A percentile compares a stretch with the other conserved stretches of the same genome.
phyloP scores from a whole-genome alignment of 2,888 invertebrate species.

The Notodonta ziczac region DNA sequence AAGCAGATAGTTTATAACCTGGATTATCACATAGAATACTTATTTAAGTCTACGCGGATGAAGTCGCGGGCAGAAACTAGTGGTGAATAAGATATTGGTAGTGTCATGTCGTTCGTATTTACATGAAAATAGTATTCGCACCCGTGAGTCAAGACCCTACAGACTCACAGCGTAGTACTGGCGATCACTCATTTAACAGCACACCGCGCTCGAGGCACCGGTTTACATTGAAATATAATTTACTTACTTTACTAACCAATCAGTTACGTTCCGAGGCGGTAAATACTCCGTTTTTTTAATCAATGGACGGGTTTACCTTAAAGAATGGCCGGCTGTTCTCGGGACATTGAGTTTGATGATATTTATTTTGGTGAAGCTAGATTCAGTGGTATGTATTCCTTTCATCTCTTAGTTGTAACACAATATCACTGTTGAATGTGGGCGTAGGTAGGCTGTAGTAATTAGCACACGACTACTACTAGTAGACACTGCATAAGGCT shows the following conservation, averaged over 20 bases:
- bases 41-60: too few relatives aligned
- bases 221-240: constrained; percentile 4
- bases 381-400: not conserved
- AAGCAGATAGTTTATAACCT: too few relatives aligned
- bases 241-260: not conserved
- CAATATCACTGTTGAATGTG: too few relatives aligned
- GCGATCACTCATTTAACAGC: not conserved
- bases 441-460: too few relatives aligned
- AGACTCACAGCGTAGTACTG: not conserved
- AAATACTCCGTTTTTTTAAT: not conserved
- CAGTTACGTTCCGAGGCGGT: too few relatives aligned
- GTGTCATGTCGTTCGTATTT: too few relatives aligned
- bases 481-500: too few relatives aligned
- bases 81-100: too few relatives aligned
- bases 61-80: too few relatives aligned
- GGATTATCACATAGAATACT: too few relatives aligned
- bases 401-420: not conserved
- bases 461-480: too few relatives aligned
- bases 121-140: not conserved
- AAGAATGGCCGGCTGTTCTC: not conserved
- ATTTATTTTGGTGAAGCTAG: not conserved
- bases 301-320: not conserved
- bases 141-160: not conserved
- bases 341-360: not conserved
- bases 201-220: not conserved